Evolutionary conservation across 2,113 vertebrate genomes (phyloP), one percentile per base, ranked within the genome.

Genomic region (Pseudorectes ferrugineus): DNA sequence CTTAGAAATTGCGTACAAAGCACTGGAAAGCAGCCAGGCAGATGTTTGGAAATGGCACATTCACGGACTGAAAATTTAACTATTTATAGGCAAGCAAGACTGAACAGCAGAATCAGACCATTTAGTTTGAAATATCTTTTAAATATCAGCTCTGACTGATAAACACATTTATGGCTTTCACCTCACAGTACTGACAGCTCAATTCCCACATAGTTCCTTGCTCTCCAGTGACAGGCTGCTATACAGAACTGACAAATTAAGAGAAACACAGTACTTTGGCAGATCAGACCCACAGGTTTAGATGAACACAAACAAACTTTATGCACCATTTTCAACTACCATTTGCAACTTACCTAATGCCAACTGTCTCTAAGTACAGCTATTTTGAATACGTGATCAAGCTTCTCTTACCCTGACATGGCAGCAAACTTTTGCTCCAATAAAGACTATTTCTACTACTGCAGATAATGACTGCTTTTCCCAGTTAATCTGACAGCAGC

Each of bases 1-100:
- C 77, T 61, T 58, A 68, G 54, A 85, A 82, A 90, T 62, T 52
- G 82, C 2, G 2, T 38, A 80, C 36, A 65, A 83, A 75, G 78
- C 71, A 68, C 78, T 70, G 36, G 90, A 91, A 87, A 88, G 81
- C 77, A 96, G 93, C 70, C 89, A 89, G 90, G 70, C 70, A 89
- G 88, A 85, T 49, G 63, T 90, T 13, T 79, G 35, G 90, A 70
- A 93, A 83, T 48, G 38, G 45, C 49, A 89, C 43, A 61, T 35
- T 72, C 73, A 73, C 4, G 5, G 46, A 79, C 29, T 67, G 75
- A 68, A 92, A 78, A 74, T n/a, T 40, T 76, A 95, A 95, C 61
- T 91, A 66, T 70, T 92, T 73, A 82, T 31, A 93, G 71, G 66
- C 66, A 85, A 54, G 65, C 66, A 93, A 85, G 52, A 94, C 58